These are phyloP conservation scores for Dendroctonus valens DNA, from an alignment of 1,140 invertebrate species.

Conservation along the genomic window DNA sequence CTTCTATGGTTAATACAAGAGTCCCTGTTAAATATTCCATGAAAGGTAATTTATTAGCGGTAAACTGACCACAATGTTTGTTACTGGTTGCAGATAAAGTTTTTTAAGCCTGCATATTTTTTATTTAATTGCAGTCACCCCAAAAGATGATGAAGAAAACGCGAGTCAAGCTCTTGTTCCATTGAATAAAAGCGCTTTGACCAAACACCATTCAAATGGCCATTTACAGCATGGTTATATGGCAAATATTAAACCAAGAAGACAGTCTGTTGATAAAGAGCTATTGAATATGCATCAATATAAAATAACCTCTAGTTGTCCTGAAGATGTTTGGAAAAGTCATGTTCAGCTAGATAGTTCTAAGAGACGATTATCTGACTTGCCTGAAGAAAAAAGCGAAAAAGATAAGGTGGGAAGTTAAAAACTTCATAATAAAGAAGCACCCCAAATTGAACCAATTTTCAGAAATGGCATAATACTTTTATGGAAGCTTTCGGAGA, in stretches of 20 bases:
- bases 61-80: not conserved
- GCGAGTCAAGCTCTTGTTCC: too few species aligned
- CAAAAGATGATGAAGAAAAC: not conserved
- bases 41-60: constrained; percentile 11
- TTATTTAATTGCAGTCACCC: constrained; percentile 9
- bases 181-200: not conserved
- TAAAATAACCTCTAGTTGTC: constrained; percentile 79
- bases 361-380: constrained; percentile 77
- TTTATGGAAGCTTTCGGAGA: constrained; percentile 66
- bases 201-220: constrained; percentile 6
- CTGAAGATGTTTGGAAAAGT: constrained; percentile 62
- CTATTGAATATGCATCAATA: constrained; percentile 78
- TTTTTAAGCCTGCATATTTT: not conserved
- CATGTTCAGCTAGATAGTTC: constrained; percentile 51
- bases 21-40: constrained; percentile 31
- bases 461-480: constrained; percentile 74
- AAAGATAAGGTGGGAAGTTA: constrained; percentile 56
- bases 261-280: constrained; percentile 60
- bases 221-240: constrained; percentile 25
- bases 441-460: constrained; percentile 17
- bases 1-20: constrained; percentile 22
- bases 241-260: constrained; percentile 23
- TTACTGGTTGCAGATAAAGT: too few species aligned
- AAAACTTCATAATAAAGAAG: not conserved
- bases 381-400: too few species aligned